Conservation (phyloP, 2,113 vertebrate species). For the Chamaetylas fuelleborni region DNA sequence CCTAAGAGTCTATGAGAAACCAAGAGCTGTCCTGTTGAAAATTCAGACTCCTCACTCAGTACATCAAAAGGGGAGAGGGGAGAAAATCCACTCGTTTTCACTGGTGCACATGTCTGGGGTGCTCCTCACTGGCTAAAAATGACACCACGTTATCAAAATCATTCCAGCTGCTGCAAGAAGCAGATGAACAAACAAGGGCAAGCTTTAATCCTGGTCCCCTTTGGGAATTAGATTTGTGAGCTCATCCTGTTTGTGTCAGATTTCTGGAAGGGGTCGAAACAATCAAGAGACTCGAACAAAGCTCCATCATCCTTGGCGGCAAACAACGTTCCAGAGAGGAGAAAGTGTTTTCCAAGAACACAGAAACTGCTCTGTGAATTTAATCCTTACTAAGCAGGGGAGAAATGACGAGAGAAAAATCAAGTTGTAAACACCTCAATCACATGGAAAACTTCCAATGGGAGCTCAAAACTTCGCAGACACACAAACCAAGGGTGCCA, state of each 20-base stretch:
- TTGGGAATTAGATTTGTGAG: background rate
- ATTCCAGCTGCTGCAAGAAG: background rate
- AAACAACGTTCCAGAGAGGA: background rate
- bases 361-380: background rate
- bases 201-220: background rate
- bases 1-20: background rate
- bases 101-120: background rate
- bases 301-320: background rate
- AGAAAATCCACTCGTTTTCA: background rate
- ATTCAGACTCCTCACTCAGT: background rate
- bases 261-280: background rate
- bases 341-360: background rate
- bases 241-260: background rate
- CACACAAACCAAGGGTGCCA: background rate
- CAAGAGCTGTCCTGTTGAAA: rapidly evolving
- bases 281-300: background rate
- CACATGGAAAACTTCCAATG: background rate
- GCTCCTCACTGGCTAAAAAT: background rate
- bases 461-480: background rate
- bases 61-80: background rate
- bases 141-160: rapidly evolving
- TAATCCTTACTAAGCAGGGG: background rate
- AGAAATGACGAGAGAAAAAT: background rate
- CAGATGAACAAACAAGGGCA: background rate
- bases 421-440: background rate